Evolutionary conservation across 2,888 invertebrate species (phyloP).

Genomic region (Heteropelma amictum): DNA sequence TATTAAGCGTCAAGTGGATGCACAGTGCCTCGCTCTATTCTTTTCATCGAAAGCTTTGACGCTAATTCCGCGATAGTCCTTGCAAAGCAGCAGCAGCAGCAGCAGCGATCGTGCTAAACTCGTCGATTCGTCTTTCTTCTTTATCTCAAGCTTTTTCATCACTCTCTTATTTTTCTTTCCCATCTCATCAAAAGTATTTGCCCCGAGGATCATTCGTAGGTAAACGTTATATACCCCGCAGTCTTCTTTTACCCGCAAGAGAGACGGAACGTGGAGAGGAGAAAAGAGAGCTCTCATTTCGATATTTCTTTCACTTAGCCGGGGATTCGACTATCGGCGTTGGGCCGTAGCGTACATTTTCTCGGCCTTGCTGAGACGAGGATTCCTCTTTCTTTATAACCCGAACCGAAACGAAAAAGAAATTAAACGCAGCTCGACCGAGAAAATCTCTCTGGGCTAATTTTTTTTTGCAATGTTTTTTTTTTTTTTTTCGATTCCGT

Average conservation of each 20-base stretch:
- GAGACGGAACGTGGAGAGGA: background rate
- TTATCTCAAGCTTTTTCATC: background rate
- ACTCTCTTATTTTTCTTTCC: background rate
- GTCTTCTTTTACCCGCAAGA: background rate
- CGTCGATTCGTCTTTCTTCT: slow-evolving; percentile 20
- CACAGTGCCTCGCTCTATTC: background rate
- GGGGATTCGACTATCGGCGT: background rate
- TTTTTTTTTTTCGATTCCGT: slow-evolving; percentile 25
- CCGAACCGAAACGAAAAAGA: slow-evolving; percentile 53
- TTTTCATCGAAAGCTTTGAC: background rate
- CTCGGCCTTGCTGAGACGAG: slow-evolving; percentile 31
- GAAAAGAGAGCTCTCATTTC: slow-evolving; percentile 39
- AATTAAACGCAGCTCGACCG: slow-evolving; percentile 50
- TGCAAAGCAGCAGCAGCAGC: background rate
- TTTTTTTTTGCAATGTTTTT: slow-evolving; percentile 7
- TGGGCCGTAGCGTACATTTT: slow-evolving; percentile 31
- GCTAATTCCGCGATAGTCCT: background rate
- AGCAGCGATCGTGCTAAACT: background rate
- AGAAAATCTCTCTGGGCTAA: slow-evolving; percentile 45
- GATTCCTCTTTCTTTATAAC: background rate
- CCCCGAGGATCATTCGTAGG: slow-evolving; percentile 34
- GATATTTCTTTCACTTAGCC: slow-evolving; percentile 48
- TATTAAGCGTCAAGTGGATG: no score
- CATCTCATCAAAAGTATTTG: slow-evolving; percentile 40
- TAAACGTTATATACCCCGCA: slow-evolving; percentile 1